phyloP scores from a whole-genome alignment of 2,888 invertebrate species.

The Candidula unifasciata region DNA sequence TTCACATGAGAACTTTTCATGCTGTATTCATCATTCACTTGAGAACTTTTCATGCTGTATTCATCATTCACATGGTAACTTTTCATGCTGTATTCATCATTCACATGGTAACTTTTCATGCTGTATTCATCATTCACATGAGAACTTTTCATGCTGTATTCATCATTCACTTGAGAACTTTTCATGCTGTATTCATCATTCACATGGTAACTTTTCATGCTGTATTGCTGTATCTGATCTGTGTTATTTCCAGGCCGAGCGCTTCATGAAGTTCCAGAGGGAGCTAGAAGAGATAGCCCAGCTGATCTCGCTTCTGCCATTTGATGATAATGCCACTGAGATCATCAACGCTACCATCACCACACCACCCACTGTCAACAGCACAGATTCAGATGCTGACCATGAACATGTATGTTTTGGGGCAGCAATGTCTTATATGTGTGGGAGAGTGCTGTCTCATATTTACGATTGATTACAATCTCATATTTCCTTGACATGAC shows the following conservation, averaged over 20 bases:
- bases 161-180: not conserved
- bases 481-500: too few relatives aligned
- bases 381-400: constrained; percentile 23
- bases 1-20: too few relatives aligned
- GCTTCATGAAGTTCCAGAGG: constrained; percentile 77
- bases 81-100: too few relatives aligned
- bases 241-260: constrained; percentile 71
- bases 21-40: too few relatives aligned
- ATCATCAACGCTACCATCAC: constrained; percentile 31
- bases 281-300: constrained; percentile 75
- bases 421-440: not conserved
- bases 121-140: too few relatives aligned
- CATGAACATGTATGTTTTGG: constrained; percentile 9
- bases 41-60: too few relatives aligned
- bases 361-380: constrained; percentile 24
- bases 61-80: too few relatives aligned
- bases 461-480: too few relatives aligned
- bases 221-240: not conserved
- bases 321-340: constrained; percentile 54
- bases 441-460: too few relatives aligned
- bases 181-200: not conserved
- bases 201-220: not conserved
- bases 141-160: too few relatives aligned
- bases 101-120: too few relatives aligned
- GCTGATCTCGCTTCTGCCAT: constrained; percentile 76